Evolutionary conservation across 2,113 vertebrate genomes (phyloP).

Genomic region (Orycteropus afer): DNA sequence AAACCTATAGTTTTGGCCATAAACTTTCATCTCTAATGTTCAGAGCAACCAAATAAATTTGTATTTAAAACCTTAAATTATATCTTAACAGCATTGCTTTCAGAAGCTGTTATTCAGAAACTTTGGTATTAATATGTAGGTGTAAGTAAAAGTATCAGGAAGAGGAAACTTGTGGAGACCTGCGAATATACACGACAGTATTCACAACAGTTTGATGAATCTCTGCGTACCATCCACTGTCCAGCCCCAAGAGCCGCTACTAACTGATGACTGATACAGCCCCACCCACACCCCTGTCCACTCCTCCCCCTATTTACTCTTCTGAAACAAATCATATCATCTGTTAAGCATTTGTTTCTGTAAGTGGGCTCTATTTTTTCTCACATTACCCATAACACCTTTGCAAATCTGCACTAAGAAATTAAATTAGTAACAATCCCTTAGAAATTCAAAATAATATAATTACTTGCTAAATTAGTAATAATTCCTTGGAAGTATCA

Average conservation of each 20-base stretch:
- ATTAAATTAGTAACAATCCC: no score
- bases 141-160: neutral
- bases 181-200: neutral
- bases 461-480: neutral
- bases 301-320: neutral
- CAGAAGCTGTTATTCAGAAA: conserved; percentile 23
- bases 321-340: conserved; percentile 5
- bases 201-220: neutral
- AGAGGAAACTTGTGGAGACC: neutral
- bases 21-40: neutral
- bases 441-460: no score
- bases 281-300: neutral
- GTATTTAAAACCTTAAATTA: neutral
- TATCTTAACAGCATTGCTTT: neutral
- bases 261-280: neutral
- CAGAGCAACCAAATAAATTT: neutral
- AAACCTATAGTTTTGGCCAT: neutral
- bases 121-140: neutral
- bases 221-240: neutral
- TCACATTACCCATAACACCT: neutral
- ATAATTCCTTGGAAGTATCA: neutral
- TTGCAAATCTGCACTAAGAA: neutral
- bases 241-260: neutral
- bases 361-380: neutral
- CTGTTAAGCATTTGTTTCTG: neutral